Evolutionary conservation across 2,113 vertebrate genomes (phyloP), one percentile per base, ranked within the genome.

Genomic region (Triplophysa tibetana): DNA sequence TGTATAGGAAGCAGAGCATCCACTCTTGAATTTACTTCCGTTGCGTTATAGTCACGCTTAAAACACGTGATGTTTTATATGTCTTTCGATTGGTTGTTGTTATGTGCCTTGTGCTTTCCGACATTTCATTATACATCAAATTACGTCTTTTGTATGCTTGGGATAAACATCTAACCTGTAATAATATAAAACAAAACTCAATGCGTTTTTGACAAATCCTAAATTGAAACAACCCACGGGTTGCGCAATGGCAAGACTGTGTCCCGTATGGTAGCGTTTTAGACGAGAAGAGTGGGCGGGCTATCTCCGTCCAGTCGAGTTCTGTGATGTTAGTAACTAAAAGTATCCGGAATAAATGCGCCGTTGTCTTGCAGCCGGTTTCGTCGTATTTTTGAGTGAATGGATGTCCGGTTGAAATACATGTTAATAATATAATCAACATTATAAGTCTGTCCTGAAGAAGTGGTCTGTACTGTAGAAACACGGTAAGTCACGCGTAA

Each of bases 11-110:
- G 16, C 24, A 33, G 26, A 54, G 38, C 14, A 16, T 52, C 61
- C 61, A 65, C 24, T 77, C 75, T 45, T 12, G 26, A 19, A 2
- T 21, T 38, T 16, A 38, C 45, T 77, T 77, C 75, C 75, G 62
- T 38, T 26, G 38, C 65, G 24, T 24, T 24, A 24, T 24, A 11
- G 58, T 23, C 14, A 24, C 1, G 12, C 54, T 0, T 16, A 10
- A 61, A 50, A 7, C 73, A 77, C 74, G 24, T 64, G 61, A 58
- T 21, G 6, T 8, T n/a, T 50, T 21, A 65, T 4, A 23, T 1
- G 12, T 19, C 19, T 1, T 9, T 9, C 24, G 61, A 21, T 76
- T 38, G 26, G 61, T 21, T 52, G 14, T 41, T 50, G n/a, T n/a
- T n/a, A n/a, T n/a, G n/a, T n/a, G 6, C 8, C 19, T n/a, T 19